These are phyloP conservation scores for Xenopus petersii DNA, from an alignment of 2,797 vertebrate genomes.

Conservation along the genomic window DNA sequence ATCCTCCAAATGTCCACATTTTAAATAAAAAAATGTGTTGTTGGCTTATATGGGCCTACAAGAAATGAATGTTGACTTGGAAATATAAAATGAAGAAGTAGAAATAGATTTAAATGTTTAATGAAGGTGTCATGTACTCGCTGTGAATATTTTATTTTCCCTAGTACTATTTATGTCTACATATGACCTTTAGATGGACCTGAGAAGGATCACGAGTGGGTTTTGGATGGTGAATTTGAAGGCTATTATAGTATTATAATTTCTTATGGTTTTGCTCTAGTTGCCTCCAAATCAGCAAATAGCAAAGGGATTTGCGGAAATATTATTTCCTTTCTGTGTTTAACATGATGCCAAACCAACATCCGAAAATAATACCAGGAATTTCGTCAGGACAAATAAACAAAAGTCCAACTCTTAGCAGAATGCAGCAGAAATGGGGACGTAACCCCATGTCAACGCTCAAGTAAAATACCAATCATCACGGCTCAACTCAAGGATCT, in stretches of 20 bases:
- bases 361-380: slow-evolving; percentile 36
- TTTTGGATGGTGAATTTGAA: slow-evolving; percentile 24
- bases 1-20: slow-evolving; percentile 31
- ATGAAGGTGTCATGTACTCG: slow-evolving; percentile 14
- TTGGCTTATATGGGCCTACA: background rate
- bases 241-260: slow-evolving; percentile 8
- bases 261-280: slow-evolving; percentile 23
- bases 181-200: slow-evolving; percentile 30
- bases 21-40: slow-evolving; percentile 9
- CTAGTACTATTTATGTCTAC: slow-evolving; percentile 1
- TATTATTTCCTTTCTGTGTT: slow-evolving; percentile 39
- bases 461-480: no score
- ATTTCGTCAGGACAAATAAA: background rate
- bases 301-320: slow-evolving; percentile 20
- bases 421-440: no score
- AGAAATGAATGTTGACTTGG: background rate
- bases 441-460: no score
- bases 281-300: slow-evolving; percentile 20
- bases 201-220: slow-evolving; percentile 26
- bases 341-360: slow-evolving; percentile 41
- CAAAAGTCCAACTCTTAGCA: no score
- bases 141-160: background rate
- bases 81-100: background rate
- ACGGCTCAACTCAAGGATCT: no score
- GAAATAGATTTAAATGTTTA: slow-evolving; percentile 8